These are phyloP conservation scores for Cephalophus harveyi DNA, from an alignment of 2,113 vertebrate genomes.

Conservation along the genomic window DNA sequence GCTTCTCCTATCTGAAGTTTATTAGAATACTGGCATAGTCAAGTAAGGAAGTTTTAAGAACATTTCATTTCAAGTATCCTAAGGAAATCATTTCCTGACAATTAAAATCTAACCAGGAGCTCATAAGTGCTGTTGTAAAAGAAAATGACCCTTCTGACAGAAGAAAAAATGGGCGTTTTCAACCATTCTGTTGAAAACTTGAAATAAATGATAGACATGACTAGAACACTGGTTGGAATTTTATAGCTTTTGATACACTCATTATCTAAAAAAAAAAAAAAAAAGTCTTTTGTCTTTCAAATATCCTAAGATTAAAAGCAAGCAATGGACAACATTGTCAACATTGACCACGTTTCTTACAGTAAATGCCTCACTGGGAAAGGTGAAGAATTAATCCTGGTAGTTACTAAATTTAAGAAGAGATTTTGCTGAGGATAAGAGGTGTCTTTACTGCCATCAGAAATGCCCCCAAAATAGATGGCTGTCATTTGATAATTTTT, in stretches of 20 bases:
- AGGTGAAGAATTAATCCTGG: not conserved
- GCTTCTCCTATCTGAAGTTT: not conserved
- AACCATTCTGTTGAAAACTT: not conserved
- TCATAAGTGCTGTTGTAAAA: not conserved
- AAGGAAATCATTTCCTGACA: constrained; percentile 31
- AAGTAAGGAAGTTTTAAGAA: not conserved
- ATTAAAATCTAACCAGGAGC: constrained; percentile 27
- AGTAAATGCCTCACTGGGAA: not conserved
- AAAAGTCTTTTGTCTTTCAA: not conserved
- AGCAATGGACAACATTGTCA: not conserved
- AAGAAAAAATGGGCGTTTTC: not conserved
- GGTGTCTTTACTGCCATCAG: not conserved
- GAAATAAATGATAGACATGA: not conserved
- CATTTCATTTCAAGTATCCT: not conserved
- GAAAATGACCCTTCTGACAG: not conserved
- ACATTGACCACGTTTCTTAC: not conserved
- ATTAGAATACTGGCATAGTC: not conserved
- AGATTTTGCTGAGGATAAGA: not conserved
- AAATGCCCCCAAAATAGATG: not conserved
- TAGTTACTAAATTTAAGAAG: not conserved
- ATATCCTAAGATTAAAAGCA: not conserved
- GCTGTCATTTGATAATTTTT: not conserved
- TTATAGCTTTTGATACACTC: not conserved
- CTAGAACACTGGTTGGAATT: not conserved
- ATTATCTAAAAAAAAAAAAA: not conserved